Percentiles rank a stretch among this genome's conserved stretches.
Evolutionary conservation across 2,888 invertebrate species (phyloP).

Genomic region (Esperia sulphurella): DNA sequence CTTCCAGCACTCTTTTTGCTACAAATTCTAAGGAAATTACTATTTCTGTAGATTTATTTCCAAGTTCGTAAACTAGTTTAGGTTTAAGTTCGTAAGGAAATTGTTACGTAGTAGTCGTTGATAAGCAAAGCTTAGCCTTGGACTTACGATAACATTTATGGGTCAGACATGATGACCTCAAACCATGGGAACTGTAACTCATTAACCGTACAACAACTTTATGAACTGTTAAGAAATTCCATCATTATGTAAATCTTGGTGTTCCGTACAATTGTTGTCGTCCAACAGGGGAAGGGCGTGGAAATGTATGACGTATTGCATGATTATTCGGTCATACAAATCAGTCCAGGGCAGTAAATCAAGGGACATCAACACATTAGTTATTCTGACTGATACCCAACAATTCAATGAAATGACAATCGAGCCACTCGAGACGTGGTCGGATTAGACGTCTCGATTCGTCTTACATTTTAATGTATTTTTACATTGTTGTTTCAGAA

Average conservation of each 20-base stretch:
- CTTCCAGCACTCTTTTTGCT: no score
- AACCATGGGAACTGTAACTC: conserved; percentile 14
- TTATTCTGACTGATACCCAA: conserved; percentile 43
- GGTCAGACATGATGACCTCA: conserved; percentile 17
- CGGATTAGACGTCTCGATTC: conserved; percentile 62
- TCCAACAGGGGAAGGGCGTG: conserved; percentile 39
- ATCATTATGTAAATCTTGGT: conserved; percentile 58
- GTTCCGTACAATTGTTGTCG: conserved; percentile 31
- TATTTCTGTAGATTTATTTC: background rate
- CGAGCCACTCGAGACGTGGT: conserved; percentile 55
- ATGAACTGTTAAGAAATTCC: conserved; percentile 14
- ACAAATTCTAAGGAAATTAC: background rate
- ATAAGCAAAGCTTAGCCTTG: conserved; percentile 26
- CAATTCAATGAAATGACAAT: conserved; percentile 44
- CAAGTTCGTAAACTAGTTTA: no score
- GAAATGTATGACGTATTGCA: conserved; percentile 39
- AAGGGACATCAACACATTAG: conserved; percentile 49
- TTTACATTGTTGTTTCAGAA: conserved; percentile 33
- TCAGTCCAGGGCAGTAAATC: conserved; percentile 45
- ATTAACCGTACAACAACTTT: conserved; percentile 14
- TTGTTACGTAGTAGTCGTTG: background rate
- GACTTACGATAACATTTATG: conserved; percentile 36
- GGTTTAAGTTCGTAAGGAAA: background rate
- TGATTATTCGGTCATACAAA: conserved; percentile 37
- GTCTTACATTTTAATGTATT: conserved; percentile 53